Evolutionary conservation across 2,113 vertebrate species (phyloP).

Genomic region (Heloderma charlesbogerti): DNA sequence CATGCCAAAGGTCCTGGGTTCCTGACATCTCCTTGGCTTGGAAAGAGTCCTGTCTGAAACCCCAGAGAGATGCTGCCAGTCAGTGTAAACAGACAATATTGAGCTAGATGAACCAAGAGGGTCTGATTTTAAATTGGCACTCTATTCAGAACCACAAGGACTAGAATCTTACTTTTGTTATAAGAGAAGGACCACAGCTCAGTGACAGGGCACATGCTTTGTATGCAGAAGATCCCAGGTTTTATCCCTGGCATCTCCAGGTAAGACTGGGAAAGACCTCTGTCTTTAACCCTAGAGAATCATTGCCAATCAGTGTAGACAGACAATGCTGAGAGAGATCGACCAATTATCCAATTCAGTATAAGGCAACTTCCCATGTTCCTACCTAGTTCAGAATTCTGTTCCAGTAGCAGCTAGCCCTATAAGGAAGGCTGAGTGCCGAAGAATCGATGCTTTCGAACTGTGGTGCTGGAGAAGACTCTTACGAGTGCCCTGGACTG

Average conservation of each 20-base stretch:
- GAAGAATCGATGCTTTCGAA: no score
- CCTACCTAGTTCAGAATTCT: background rate
- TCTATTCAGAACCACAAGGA: background rate
- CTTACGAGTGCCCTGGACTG: no score
- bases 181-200: background rate
- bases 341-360: background rate
- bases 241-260: no score
- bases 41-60: background rate
- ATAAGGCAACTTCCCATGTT: no score
- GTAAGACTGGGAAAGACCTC: no score
- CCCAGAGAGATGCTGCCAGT: background rate
- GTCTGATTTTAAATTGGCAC: background rate
- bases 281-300: background rate
- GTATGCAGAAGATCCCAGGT: background rate
- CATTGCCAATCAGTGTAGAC: no score
- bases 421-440: no score
- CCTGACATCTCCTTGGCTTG: background rate
- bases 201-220: background rate
- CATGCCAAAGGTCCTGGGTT: background rate
- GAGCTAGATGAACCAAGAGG: background rate
- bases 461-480: no score
- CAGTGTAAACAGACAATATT: background rate
- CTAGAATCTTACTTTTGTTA: background rate
- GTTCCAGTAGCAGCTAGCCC: background rate
- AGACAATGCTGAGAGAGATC: background rate